These are phyloP conservation scores for Chlamydotis undulata DNA, from an alignment of 2,113 vertebrate species.

Conservation along the genomic window DNA sequence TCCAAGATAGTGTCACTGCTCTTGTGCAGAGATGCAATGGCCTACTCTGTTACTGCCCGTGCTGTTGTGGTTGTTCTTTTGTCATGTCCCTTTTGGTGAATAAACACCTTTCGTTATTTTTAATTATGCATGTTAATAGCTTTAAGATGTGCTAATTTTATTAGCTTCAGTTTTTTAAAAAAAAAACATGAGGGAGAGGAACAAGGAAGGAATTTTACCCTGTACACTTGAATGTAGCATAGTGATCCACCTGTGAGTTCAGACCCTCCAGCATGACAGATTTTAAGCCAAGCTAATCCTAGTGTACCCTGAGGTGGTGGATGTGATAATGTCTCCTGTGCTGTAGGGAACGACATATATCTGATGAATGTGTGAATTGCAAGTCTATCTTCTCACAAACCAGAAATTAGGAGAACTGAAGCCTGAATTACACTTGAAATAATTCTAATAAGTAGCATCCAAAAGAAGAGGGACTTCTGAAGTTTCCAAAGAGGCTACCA, in stretches of 20 bases:
- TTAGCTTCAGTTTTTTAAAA: not conserved
- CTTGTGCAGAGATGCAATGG: not conserved
- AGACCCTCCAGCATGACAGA: not conserved
- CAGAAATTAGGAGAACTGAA: not conserved
- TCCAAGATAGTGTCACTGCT: not conserved
- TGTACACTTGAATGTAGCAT: not conserved
- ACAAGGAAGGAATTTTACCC: not conserved
- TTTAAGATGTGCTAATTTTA: not conserved
- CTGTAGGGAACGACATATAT: not conserved
- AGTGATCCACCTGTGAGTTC: not conserved
- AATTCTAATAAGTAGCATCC: not conserved
- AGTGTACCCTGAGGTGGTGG: not conserved
- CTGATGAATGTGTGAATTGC: not conserved
- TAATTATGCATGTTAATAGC: not conserved
- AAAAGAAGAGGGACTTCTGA: not conserved
- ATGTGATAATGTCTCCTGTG: not conserved
- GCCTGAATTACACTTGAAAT: not conserved
- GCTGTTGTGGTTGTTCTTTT: not conserved
- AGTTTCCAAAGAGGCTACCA: not conserved
- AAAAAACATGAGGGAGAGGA: not conserved
- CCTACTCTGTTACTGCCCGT: not conserved
- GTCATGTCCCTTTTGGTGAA: not conserved
- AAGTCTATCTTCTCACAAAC: not conserved
- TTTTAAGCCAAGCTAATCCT: not conserved
- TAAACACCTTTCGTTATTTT: not conserved